Percentiles rank a stretch among this genome's conserved stretches.
phyloP scores from a whole-genome alignment of 2,888 invertebrate species.

The Neoaliturus tenellus region DNA sequence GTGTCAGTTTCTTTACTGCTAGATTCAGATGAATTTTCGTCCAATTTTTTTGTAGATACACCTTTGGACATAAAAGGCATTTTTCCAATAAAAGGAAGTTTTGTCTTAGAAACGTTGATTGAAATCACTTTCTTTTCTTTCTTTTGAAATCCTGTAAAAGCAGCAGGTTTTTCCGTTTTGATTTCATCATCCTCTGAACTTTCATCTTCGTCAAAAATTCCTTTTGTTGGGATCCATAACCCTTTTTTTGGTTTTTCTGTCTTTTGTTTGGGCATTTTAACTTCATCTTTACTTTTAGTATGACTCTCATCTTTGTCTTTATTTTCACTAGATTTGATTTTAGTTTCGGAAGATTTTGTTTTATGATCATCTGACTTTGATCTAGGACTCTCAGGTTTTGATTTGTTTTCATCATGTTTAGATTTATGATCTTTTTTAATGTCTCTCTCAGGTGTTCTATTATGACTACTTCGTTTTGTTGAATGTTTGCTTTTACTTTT shows the following conservation, averaged over 20 bases:
- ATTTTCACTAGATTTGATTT: neutral
- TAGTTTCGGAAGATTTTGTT: neutral
- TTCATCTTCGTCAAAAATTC: constrained; percentile 14
- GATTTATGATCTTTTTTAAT: constrained; percentile 7
- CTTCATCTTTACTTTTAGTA: neutral
- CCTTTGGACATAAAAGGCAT: constrained; percentile 85
- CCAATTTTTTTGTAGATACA: constrained; percentile 60
- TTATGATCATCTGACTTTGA: neutral
- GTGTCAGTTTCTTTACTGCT: constrained; percentile 67
- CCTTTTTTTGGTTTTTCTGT: neutral
- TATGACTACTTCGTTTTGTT: neutral
- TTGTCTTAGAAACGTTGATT: constrained; percentile 75
- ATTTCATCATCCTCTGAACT: constrained; percentile 28
- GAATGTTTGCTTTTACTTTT: neutral
- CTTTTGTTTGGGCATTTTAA: neutral
- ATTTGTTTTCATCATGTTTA: neutral
- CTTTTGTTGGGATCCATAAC: constrained; percentile 46
- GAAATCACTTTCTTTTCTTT: constrained; percentile 63
- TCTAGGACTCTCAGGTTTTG: neutral
- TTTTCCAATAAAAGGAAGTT: constrained; percentile 90
- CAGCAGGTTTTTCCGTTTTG: constrained; percentile 67
- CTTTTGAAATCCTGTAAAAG: constrained; percentile 71
- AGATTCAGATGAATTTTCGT: constrained; percentile 67
- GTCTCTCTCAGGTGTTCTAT: constrained; percentile 4
- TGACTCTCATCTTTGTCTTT: neutral